phyloP scores from a whole-genome alignment of 2,797 vertebrate genomes.

The Cheirogaleus major region DNA sequence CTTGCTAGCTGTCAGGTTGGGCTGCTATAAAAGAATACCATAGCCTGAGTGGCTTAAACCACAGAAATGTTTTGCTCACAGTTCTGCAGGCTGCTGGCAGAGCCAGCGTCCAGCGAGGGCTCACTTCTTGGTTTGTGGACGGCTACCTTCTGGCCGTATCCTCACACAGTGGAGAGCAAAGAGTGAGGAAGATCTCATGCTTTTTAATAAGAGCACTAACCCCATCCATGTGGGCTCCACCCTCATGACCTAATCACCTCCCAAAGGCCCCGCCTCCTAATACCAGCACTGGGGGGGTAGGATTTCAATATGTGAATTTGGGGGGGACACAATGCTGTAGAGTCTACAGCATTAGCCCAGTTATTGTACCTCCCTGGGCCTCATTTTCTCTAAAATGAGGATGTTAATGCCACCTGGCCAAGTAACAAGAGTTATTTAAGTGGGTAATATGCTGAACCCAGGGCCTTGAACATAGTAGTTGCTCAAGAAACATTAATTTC shows the following conservation, averaged over 20 bases:
- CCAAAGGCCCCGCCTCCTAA: neutral
- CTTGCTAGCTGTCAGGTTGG: neutral
- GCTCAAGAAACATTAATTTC: neutral
- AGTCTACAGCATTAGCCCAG: neutral
- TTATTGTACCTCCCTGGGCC: neutral
- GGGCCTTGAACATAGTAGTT: neutral
- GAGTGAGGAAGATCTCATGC: neutral
- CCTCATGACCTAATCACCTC: neutral
- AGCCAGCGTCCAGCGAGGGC: neutral
- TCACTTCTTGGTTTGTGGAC: neutral
- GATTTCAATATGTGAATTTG: neutral
- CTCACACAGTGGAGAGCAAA: neutral
- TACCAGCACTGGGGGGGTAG: no score
- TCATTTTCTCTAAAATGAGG: neutral
- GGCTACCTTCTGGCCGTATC: neutral
- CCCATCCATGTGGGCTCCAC: no score
- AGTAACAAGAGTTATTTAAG: neutral
- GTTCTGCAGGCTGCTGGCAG: neutral
- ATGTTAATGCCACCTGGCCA: neutral
- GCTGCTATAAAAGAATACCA: neutral
- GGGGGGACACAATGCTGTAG: neutral
- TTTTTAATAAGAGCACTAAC: neutral
- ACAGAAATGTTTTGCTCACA: neutral
- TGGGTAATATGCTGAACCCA: neutral
- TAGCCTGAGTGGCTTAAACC: no score